Evolutionary conservation across 35 echinoderm and acorn worm genomes (phyloP), one percentile per base, ranked within the genome.

Genomic region (Diadema setosum): DNA sequence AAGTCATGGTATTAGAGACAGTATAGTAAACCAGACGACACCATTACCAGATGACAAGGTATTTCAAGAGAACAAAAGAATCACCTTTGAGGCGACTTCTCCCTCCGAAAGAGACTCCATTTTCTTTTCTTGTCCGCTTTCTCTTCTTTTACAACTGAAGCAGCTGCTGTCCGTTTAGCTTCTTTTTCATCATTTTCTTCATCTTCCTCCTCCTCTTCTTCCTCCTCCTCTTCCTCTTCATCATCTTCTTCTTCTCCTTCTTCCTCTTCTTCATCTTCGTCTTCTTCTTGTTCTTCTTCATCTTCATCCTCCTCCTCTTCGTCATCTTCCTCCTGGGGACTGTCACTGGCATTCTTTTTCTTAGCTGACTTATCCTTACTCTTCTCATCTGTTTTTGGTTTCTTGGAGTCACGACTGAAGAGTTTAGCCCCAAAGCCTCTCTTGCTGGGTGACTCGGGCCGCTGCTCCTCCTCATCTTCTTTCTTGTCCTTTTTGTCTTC

Each of bases 401-500:
- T 44, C 73, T 78, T 78, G 20, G 73, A 78, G 73, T 78, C 73
- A 43, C 73, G 73, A 78, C 73, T 78, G 73, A 78, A 78, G 12
- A 78, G 8, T 25, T 78, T 78, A 9, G 73, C 33, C 37, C 73
- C 73, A 78, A 78, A 78, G 35, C 40, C 21, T 44, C 73, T 39
- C 44, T 78, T 78, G 23, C 15, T 78, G 2, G 73, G 73, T 42
- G 73, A 78, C 18, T 78, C 73, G 18, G 73, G 35, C 37, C 73
- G 12, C 37, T 78, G 39, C 15, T 39, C 73, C n/a, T 44, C 73
- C 17, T 78, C 73, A 11, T 42, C 37, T 2, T 78, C 73, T n/a
- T 78, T 44, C 14, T 78, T 78, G 14, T 12, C 25, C 39, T 44
- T 36, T 17, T 21, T 41, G 44, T 39, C 73, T 78, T 78, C 73